Evolutionary conservation across 2,113 vertebrate species (phyloP).

Genomic region (Oxyura jamaicensis): DNA sequence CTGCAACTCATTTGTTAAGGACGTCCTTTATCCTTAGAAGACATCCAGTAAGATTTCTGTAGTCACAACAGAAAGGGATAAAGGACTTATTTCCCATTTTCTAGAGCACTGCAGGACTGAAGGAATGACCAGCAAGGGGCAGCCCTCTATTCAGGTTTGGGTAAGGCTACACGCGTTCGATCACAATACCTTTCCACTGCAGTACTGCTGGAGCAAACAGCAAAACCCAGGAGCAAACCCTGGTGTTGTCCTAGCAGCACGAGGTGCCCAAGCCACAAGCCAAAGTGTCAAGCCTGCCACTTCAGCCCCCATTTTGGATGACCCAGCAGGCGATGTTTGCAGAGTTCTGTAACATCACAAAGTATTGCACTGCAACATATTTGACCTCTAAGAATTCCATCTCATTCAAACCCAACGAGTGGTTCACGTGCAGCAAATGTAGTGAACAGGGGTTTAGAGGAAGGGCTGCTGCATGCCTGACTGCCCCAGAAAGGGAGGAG

Average conservation of each 20-base stretch:
- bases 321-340: not conserved
- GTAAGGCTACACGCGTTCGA: not conserved
- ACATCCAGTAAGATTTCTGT: not conserved
- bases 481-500: not conserved
- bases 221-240: not conserved
- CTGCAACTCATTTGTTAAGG: not conserved
- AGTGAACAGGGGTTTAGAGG: not conserved
- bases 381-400: not conserved
- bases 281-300: not conserved
- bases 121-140: not conserved
- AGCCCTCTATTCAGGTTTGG: fast-evolving
- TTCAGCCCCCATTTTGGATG: fast-evolving
- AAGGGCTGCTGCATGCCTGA: not conserved
- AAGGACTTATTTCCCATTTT: not conserved
- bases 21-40: not conserved
- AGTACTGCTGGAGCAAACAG: fast-evolving
- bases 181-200: fast-evolving
- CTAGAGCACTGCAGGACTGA: no score
- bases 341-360: not conserved
- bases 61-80: not conserved
- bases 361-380: not conserved
- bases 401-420: not conserved
- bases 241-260: not conserved
- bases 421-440: not conserved
- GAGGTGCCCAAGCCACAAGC: no score